These are phyloP conservation scores for Hemistola chrysoprasaria DNA, from an alignment of 2,888 invertebrate species.

Conservation along the genomic window DNA sequence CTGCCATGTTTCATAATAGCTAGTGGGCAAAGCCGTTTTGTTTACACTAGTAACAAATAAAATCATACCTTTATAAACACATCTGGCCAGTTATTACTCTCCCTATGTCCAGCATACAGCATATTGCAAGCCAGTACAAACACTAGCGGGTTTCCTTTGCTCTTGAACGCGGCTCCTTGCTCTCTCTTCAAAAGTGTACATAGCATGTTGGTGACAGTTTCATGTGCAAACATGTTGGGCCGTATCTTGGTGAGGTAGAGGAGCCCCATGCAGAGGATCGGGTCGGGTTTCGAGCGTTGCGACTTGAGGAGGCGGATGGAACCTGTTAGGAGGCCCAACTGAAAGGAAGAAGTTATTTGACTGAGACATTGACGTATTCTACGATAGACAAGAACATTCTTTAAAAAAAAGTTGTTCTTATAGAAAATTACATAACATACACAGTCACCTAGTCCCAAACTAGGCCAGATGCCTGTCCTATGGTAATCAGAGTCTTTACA, in stretches of 20 bases:
- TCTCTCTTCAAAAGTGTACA: constrained; percentile 92
- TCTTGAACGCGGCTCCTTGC: constrained; percentile 86
- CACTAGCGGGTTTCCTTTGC: constrained; percentile 90
- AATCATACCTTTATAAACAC: constrained; percentile 89
- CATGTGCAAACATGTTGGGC: constrained; percentile 89
- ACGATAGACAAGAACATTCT: too few species aligned
- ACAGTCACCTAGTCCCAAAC: too few species aligned
- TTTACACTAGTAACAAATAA: too few species aligned
- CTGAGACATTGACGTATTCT: too few species aligned
- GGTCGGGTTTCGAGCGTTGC: constrained; percentile 92
- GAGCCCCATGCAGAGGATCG: constrained; percentile 88
- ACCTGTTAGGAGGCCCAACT: constrained; percentile 91
- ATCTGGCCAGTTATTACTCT: constrained; percentile 95
- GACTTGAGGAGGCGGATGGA: constrained; percentile 90
- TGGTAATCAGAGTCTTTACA: too few species aligned
- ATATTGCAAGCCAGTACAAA: constrained; percentile 93
- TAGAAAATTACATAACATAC: too few species aligned
- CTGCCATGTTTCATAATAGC: too few species aligned
- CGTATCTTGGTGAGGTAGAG: constrained; percentile 91
- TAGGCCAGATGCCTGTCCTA: too few species aligned
- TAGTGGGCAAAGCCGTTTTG: too few species aligned
- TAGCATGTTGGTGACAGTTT: constrained; percentile 89
- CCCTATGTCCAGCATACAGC: constrained; percentile 89
- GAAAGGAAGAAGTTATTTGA: constrained; percentile 41
- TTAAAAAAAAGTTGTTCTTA: too few species aligned